These are phyloP conservation scores for Halcyon smyrnensis DNA, from an alignment of 2,797 vertebrate species.

Conservation along the genomic window DNA sequence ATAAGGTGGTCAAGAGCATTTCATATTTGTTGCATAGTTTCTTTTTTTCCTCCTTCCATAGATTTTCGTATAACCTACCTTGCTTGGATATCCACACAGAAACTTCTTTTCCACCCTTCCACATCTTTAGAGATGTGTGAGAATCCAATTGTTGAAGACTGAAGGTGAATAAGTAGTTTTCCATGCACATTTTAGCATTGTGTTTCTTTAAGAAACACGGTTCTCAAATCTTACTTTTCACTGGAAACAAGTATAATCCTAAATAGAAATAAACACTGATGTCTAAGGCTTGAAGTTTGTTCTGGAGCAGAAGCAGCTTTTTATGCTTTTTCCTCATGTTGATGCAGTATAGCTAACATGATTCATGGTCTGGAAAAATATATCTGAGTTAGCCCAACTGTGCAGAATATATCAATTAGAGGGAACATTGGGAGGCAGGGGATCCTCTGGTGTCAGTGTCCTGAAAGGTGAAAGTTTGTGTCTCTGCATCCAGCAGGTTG, in stretches of 20 bases:
- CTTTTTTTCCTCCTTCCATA: neutral
- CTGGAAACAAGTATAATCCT: neutral
- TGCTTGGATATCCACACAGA: neutral
- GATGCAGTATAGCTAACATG: neutral
- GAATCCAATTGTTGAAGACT: neutral
- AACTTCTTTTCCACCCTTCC: neutral
- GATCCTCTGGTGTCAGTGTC: neutral
- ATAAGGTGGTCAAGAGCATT: neutral
- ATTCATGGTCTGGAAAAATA: neutral
- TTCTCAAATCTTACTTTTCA: neutral
- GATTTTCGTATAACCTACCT: neutral
- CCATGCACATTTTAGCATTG: neutral
- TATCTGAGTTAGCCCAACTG: neutral
- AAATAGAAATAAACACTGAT: neutral
- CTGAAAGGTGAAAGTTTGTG: neutral
- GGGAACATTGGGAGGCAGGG: neutral
- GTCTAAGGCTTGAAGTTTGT: neutral
- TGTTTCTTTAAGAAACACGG: neutral
- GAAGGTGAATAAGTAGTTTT: neutral
- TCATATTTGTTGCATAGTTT: neutral
- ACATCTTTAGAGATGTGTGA: neutral
- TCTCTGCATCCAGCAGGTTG: neutral
- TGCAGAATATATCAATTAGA: neutral
- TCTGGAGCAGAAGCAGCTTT: neutral
- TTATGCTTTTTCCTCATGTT: neutral